phyloP scores from a whole-genome alignment of 2,113 vertebrate genomes.

The Motacilla alba region DNA sequence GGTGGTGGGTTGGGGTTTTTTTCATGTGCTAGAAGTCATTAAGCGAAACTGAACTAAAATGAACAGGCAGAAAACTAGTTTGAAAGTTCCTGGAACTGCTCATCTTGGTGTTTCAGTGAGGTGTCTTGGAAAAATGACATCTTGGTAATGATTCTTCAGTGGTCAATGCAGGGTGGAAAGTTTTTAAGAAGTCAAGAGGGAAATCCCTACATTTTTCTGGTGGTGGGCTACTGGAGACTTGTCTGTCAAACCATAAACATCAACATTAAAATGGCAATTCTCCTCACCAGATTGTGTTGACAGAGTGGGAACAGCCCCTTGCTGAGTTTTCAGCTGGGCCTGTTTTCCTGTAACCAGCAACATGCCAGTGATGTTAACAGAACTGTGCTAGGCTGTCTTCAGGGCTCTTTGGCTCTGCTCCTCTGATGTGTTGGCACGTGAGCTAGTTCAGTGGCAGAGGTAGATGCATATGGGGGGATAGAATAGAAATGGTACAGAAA shows the following conservation, averaged over 20 bases:
- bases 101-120: background rate
- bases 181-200: background rate
- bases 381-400: background rate
- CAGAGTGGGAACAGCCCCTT: background rate
- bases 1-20: background rate
- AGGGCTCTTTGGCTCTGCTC: background rate
- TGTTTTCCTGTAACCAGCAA: background rate
- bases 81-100: background rate
- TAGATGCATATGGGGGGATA: background rate
- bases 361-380: background rate
- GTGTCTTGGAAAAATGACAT: background rate
- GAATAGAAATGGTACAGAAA: too few species aligned
- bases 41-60: background rate
- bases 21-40: background rate
- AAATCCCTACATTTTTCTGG: background rate
- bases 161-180: background rate
- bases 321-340: background rate
- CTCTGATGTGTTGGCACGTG: background rate
- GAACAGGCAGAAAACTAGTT: background rate
- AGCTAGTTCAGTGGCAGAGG: background rate
- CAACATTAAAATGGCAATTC: background rate
- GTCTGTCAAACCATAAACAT: background rate
- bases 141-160: background rate
- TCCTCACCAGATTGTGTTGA: background rate
- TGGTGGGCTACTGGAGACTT: background rate